These are phyloP conservation scores for Protomyctophum bolini DNA, from an alignment of 2,113 vertebrate genomes.

Conservation along the genomic window DNA sequence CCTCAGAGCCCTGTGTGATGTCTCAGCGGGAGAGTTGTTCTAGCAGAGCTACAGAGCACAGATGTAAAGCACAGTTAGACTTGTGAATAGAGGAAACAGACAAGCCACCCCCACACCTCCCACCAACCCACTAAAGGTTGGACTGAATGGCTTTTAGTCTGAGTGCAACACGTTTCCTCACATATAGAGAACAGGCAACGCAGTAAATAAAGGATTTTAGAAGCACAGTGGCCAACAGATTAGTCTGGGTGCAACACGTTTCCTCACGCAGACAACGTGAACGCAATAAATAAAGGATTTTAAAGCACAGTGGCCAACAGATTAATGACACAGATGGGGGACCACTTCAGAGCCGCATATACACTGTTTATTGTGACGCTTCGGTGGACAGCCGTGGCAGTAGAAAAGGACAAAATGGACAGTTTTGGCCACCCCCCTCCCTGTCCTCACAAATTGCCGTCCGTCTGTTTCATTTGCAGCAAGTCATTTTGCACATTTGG, in stretches of 20 bases:
- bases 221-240: constrained; percentile 12
- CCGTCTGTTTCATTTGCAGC: constrained; percentile 37
- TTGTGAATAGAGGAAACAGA: constrained; percentile 46
- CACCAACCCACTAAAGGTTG: constrained; percentile 20
- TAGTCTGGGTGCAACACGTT: constrained; percentile 5
- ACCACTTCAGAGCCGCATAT: background rate
- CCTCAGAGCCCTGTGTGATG: constrained; percentile 7
- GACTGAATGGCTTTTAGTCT: constrained; percentile 20
- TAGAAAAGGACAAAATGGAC: constrained; percentile 14
- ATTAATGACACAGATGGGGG: constrained; percentile 33
- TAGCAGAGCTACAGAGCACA: constrained; percentile 20
- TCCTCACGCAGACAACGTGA: constrained; percentile 18
- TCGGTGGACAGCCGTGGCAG: background rate
- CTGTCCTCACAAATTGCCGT: constrained; percentile 8
- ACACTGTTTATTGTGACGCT: constrained; percentile 3
- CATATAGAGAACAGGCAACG: constrained; percentile 17
- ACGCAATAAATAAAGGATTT: constrained; percentile 16
- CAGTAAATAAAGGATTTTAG: constrained; percentile 18
- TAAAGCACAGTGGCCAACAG: constrained; percentile 7
- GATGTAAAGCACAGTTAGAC: constrained; percentile 54
- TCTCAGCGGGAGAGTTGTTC: constrained; percentile 30
- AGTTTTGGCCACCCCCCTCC: background rate
- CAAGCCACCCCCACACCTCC: background rate
- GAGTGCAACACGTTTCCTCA: constrained; percentile 8
- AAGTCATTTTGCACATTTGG: constrained; percentile 13